Percentiles rank a stretch among this genome's conserved stretches.
phyloP scores from a whole-genome alignment of 1,140 invertebrate species.

The Xylocopa sonorina region DNA sequence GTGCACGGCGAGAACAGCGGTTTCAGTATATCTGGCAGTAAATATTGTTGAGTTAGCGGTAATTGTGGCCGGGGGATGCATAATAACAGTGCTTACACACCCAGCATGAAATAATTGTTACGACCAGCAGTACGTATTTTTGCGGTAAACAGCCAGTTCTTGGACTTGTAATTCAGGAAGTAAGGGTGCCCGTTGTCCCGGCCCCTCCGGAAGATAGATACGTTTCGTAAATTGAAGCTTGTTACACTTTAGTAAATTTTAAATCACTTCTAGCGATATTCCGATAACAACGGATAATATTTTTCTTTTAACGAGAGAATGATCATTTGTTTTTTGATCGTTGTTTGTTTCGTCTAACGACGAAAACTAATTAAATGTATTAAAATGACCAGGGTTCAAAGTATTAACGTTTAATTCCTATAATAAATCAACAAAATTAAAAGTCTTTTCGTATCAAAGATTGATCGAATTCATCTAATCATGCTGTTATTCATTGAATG shows the following conservation, averaged over 20 bases:
- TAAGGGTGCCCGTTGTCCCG: conserved; percentile 11
- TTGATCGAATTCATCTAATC: no score
- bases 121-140: conserved; percentile 51
- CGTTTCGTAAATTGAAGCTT: conserved; percentile 7
- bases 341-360: no score
- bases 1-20: conserved; percentile 53
- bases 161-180: conserved; percentile 31
- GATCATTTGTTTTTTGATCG: no score
- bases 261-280: not conserved
- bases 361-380: no score
- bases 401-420: no score
- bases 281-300: not conserved
- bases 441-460: no score
- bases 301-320: no score
- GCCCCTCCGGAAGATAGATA: not conserved
- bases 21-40: conserved; percentile 50
- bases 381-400: no score
- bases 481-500: no score
- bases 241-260: not conserved
- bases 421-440: no score
- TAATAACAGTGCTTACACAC: conserved; percentile 50
- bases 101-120: conserved; percentile 56
- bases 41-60: conserved; percentile 59
- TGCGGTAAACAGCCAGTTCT: conserved; percentile 1
- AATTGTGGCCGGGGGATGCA: conserved; percentile 50